A percentile compares a stretch with the other conserved stretches of the same genome.
Conservation (phyloP, 2,113 vertebrate species). For the Cyprinodon tularosa region DNA sequence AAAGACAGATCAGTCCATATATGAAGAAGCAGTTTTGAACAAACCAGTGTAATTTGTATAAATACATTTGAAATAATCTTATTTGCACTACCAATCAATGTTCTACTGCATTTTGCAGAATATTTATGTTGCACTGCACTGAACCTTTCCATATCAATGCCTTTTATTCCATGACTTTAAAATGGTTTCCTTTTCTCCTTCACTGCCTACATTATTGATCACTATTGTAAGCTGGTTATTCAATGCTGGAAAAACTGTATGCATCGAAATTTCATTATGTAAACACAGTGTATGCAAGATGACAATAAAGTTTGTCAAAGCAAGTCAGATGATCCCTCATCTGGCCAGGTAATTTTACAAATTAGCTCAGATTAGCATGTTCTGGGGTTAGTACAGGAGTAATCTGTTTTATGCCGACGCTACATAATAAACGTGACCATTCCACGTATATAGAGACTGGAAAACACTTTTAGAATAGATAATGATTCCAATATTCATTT, state of each 20-base stretch:
- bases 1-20: background rate
- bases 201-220: too few relatives aligned
- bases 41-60: background rate
- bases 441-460: background rate
- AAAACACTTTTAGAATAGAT: background rate
- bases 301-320: background rate
- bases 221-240: too few relatives aligned
- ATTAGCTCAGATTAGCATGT: background rate
- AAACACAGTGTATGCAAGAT: too few relatives aligned
- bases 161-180: too few relatives aligned
- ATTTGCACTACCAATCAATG: too few relatives aligned
- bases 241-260: too few relatives aligned
- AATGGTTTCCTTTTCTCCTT: too few relatives aligned
- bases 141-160: too few relatives aligned
- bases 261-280: too few relatives aligned
- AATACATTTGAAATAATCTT: background rate
- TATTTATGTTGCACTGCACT: too few relatives aligned
- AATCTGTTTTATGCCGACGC: background rate
- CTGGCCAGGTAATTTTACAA: background rate
- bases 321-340: background rate
- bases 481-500: background rate
- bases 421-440: background rate
- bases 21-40: background rate
- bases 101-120: too few relatives aligned
- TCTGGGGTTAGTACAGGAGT: background rate